Conservation (phyloP, 2,888 invertebrate genomes). For the Paralinhomoeus sp. region DNA sequence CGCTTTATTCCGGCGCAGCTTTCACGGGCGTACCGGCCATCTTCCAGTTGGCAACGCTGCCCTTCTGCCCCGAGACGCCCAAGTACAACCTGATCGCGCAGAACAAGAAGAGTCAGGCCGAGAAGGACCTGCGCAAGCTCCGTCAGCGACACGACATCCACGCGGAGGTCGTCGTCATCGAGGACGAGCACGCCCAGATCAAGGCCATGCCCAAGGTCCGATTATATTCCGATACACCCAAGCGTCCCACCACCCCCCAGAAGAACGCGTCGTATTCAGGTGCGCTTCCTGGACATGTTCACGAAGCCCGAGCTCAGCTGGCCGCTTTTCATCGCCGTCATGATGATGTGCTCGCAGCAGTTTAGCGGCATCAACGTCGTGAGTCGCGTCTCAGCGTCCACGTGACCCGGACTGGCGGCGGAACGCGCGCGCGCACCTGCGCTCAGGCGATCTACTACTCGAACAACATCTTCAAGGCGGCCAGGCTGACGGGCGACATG, state of each 20-base stretch:
- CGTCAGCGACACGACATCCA: not conserved
- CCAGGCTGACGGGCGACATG: no score
- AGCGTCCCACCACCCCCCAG: not conserved
- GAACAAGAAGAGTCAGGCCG: constrained; percentile 3
- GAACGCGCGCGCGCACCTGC: no score
- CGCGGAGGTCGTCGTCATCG: constrained; percentile 46
- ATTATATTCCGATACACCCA: not conserved
- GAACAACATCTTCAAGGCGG: no score
- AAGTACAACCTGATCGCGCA: constrained; percentile 38
- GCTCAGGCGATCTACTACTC: no score
- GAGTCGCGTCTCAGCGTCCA: constrained; percentile 13
- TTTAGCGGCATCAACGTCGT: constrained; percentile 50
- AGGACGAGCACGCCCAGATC: constrained; percentile 35
- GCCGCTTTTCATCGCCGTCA: constrained; percentile 52
- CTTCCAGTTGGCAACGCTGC: constrained; percentile 45
- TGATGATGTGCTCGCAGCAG: constrained; percentile 68
- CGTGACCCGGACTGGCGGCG: no score
- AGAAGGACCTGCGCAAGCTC: not conserved
- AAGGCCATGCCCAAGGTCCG: constrained; percentile 36
- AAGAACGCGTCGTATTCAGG: constrained; percentile 6
- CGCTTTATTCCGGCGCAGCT: constrained; percentile 26
- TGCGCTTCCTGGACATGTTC: constrained; percentile 12
- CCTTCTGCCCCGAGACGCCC: constrained; percentile 62
- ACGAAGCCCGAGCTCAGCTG: constrained; percentile 36
- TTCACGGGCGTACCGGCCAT: constrained; percentile 49